Evolutionary conservation across 2,797 vertebrate genomes (phyloP), one percentile per base, ranked within the genome.

Genomic region (Glossophaga mutica): DNA sequence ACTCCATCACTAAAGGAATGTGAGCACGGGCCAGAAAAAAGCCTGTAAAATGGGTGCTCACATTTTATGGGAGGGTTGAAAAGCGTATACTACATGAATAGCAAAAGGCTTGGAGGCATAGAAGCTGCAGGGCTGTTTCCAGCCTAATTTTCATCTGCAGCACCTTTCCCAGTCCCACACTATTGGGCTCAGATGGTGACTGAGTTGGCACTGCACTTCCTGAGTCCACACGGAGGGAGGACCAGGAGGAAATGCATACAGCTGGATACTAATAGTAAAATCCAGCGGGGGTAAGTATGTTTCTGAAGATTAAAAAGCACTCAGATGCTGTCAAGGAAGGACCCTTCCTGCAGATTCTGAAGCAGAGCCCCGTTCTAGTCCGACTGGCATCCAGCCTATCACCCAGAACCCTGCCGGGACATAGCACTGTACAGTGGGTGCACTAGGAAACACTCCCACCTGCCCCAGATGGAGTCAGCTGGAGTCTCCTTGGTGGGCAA

Each of bases 261-360:
- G 37, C 22, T 50, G n/a, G n/a, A 32, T 16, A 37, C 15, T 1
- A 22, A 39, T 1, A 6, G 32, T 22, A 44, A 78, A 46, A 46
- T 19, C n/a, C 29, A 18, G 6, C 9, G 1, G 15, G 52, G 42
- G 2, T 10, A 1, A 32, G n/a, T 46, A 21, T 0, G 42, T 71
- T 48, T 26, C 65, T 39, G 1, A 59, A 32, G 62, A 39, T 12
- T 19, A 39, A 37, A 42, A 48, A 71, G 34, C 65, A 71, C 19
- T 42, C 19, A 42, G 12, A 12, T 15, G 42, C 15, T n/a, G 4
- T 5, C 11, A 19, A 19, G 65, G 50, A 78, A 87, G 82, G 50
- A 70, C 57, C 16, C n/a, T 26, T 67, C 2, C 39, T 16, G n/a
- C 55, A 50, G 68, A 39, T 10, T 8, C 15, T 2, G 32, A 57